Evolutionary conservation across 2,797 vertebrate genomes (phyloP).

Genomic region (Epinephelus awoara): DNA sequence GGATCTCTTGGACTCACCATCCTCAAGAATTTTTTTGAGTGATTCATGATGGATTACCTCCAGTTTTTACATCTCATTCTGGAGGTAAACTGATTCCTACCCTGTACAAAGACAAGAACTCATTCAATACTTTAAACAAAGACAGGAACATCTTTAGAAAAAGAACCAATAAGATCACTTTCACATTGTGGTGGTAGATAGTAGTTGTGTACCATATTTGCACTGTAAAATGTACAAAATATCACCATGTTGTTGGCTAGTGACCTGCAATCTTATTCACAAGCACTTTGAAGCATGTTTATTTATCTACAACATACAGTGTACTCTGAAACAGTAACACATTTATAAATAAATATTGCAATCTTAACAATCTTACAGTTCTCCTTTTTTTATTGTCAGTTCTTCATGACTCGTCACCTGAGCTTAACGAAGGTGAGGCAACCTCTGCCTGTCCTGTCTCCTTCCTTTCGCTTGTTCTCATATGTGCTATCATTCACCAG

Average conservation of each 20-base stretch:
- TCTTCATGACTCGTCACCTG: slow-evolving; percentile 86
- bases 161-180: slow-evolving; percentile 74
- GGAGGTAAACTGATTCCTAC: slow-evolving; percentile 70
- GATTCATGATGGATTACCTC: slow-evolving; percentile 42
- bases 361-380: slow-evolving; percentile 81
- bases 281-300: slow-evolving; percentile 86
- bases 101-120: slow-evolving; percentile 78
- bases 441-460: slow-evolving; percentile 52
- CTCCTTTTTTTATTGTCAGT: slow-evolving; percentile 70
- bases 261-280: slow-evolving; percentile 82
- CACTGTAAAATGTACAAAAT: slow-evolving; percentile 83
- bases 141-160: slow-evolving; percentile 72
- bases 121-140: slow-evolving; percentile 73
- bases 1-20: slow-evolving; percentile 25
- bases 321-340: slow-evolving; percentile 81
- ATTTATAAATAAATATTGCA: slow-evolving; percentile 88
- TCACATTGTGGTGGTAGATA: slow-evolving; percentile 77
- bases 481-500: slow-evolving; percentile 73
- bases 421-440: slow-evolving; percentile 84
- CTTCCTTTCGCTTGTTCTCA: slow-evolving; percentile 33
- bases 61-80: slow-evolving; percentile 49
- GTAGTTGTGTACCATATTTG: slow-evolving; percentile 71
- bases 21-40: slow-evolving; percentile 35
- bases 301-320: slow-evolving; percentile 90
- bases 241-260: slow-evolving; percentile 76